Conservation (phyloP, 1,140 invertebrate species). For the Bombus picipes region DNA sequence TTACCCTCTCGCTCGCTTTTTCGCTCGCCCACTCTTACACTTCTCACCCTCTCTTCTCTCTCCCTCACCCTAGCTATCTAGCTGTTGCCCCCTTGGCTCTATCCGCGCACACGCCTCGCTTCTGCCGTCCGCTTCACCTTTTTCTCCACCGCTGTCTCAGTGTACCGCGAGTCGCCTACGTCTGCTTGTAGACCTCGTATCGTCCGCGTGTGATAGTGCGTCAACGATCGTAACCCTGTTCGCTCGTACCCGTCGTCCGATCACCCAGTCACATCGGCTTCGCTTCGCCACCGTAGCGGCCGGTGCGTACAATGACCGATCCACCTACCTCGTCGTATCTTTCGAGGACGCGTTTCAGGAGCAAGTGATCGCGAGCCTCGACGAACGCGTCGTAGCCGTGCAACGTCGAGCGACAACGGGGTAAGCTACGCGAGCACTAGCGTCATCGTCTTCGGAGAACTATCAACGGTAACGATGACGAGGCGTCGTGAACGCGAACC, state of each 20-base stretch:
- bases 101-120: slow-evolving; percentile 52
- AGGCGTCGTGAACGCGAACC: neutral
- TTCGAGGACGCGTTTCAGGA: neutral
- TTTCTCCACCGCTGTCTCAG: slow-evolving; percentile 55
- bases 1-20: slow-evolving; percentile 5
- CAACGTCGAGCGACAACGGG: neutral
- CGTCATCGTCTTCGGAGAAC: neutral
- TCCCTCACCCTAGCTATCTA: slow-evolving; percentile 25
- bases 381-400: neutral
- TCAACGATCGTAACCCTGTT: slow-evolving; percentile 1
- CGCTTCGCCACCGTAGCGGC: slow-evolving; percentile 1
- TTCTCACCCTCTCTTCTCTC: slow-evolving; percentile 6
- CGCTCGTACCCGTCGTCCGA: neutral
- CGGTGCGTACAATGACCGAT: slow-evolving; percentile 32
- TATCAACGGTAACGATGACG: slow-evolving; percentile 19
- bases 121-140: slow-evolving; percentile 46
- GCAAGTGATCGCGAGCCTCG: neutral
- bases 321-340: neutral
- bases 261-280: neutral
- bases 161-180: slow-evolving; percentile 62
- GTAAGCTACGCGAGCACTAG: neutral
- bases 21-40: neutral
- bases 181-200: slow-evolving; percentile 35
- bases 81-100: slow-evolving; percentile 48
- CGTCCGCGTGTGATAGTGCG: slow-evolving; percentile 40